Conservation (phyloP, 2,797 vertebrate genomes). For the Centroberyx gerrardi region DNA sequence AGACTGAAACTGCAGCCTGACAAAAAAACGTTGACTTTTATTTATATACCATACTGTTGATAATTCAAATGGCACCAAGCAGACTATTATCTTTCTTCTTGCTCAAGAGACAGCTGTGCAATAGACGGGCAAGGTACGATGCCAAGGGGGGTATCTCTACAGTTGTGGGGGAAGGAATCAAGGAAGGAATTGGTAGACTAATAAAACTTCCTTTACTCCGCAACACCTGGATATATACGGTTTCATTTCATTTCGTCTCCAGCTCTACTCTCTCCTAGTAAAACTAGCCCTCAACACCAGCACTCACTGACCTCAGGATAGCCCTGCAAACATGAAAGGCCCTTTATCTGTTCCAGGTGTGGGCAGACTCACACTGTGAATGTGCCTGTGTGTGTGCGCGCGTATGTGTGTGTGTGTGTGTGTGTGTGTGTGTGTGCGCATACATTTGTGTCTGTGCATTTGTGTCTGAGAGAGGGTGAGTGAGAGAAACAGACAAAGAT, state of each 20-base stretch:
- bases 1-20: conserved; percentile 56
- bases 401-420: conserved; percentile 49
- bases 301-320: conserved; percentile 84
- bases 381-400: conserved; percentile 1
- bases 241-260: conserved; percentile 81
- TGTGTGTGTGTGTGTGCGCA: conserved; percentile 23
- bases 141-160: conserved; percentile 51
- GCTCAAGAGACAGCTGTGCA: conserved; percentile 55
- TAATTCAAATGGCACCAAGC: conserved; percentile 70
- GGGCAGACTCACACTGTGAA: conserved; percentile 72
- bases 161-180: conserved; percentile 62
- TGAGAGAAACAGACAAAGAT: conserved; percentile 62
- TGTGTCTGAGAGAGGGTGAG: conserved; percentile 37
- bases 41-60: conserved; percentile 60
- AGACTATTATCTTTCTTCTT: conserved; percentile 51
- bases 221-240: conserved; percentile 81
- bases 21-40: conserved; percentile 58
- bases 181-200: conserved; percentile 71
- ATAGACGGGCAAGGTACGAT: conserved; percentile 59
- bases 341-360: conserved; percentile 89
- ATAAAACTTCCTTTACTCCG: conserved; percentile 77
- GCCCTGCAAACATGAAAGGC: conserved; percentile 86
- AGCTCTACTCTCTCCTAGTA: conserved; percentile 81
- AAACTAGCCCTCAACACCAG: conserved; percentile 83
- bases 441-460: conserved; percentile 2